Percentiles rank a stretch among this genome's conserved stretches.
Evolutionary conservation across 2,888 invertebrate genomes (phyloP).

Genomic region (Bhutanitis thaidina): DNA sequence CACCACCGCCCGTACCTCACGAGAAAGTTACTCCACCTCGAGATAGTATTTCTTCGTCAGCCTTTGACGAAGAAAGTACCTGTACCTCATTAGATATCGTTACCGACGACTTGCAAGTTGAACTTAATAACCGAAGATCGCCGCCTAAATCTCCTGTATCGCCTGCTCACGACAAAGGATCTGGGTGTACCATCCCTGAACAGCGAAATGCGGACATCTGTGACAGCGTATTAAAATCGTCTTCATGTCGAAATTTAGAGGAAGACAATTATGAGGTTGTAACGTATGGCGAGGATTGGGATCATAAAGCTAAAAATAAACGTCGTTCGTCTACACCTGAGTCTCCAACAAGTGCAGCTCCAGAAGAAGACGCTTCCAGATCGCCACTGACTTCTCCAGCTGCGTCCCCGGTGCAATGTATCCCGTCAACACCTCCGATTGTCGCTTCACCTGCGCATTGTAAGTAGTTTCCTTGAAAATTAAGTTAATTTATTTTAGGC

Average conservation of each 20-base stretch:
- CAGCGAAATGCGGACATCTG: conserved; percentile 34
- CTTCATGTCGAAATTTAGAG: conserved; percentile 37
- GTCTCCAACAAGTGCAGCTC: conserved; percentile 44
- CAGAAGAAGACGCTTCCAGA: conserved; percentile 42
- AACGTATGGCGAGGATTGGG: conserved; percentile 57
- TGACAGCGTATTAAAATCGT: conserved; percentile 44
- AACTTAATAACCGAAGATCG: conserved; percentile 23
- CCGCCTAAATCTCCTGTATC: conserved; percentile 41
- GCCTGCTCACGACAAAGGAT: conserved; percentile 36
- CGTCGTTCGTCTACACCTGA: conserved; percentile 68
- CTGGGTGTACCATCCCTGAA: conserved; percentile 1
- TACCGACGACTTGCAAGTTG: conserved; percentile 31
- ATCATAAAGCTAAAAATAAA: conserved; percentile 46
- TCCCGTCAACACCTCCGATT: conserved; percentile 45
- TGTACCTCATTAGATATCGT: conserved; percentile 30
- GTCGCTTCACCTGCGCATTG: conserved; percentile 52
- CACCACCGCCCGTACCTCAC: conserved; percentile 47
- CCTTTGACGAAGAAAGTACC: conserved; percentile 22
- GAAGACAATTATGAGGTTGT: conserved; percentile 58
- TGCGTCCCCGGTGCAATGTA: conserved; percentile 60
- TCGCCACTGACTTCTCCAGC: conserved; percentile 61
- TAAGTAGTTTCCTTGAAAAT: conserved; percentile 35
- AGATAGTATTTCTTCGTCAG: conserved; percentile 16
- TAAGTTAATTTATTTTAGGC: neutral
- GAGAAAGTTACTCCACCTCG: conserved; percentile 19